Percentiles rank a stretch among this genome's conserved stretches.
Evolutionary conservation across 2,888 invertebrate genomes (phyloP).

Genomic region (Sarcophaga subvicina): DNA sequence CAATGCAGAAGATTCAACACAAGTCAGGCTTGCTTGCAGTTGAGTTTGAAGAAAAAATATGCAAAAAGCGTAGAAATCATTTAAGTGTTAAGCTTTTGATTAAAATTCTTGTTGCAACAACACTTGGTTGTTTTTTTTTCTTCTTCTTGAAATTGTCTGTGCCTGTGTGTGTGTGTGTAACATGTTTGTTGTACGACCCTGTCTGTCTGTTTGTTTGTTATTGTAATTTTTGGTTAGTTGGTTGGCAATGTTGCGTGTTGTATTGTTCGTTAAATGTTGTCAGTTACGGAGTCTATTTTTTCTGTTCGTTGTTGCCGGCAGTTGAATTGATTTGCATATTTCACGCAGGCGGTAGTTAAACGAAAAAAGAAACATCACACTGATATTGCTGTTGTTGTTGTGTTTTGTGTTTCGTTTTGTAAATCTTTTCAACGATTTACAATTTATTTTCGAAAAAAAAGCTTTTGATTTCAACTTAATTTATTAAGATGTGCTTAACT

Average conservation of each 20-base stretch:
- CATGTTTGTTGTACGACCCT: constrained; percentile 43
- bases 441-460: constrained; percentile 65
- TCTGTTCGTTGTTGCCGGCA: constrained; percentile 32
- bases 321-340: constrained; percentile 81
- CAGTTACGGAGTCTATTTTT: constrained; percentile 61
- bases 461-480: constrained; percentile 64
- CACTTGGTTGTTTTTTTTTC: constrained; percentile 73
- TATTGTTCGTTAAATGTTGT: constrained; percentile 61
- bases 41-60: constrained; percentile 2
- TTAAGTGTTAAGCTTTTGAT: constrained; percentile 80
- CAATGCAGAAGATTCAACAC: constrained; percentile 33
- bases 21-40: constrained; percentile 58
- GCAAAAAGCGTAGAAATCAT: constrained; percentile 66
- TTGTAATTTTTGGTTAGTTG: constrained; percentile 56
- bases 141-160: constrained; percentile 6
- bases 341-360: constrained; percentile 78
- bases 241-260: constrained; percentile 68
- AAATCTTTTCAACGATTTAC: constrained; percentile 40
- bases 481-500: constrained; percentile 69
- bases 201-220: constrained; percentile 36
- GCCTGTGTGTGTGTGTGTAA: constrained; percentile 24
- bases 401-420: constrained; percentile 23
- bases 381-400: constrained; percentile 31
- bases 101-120: constrained; percentile 81
- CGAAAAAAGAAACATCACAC: background rate